A percentile compares a stretch with the other conserved stretches of the same genome.
Evolutionary conservation across 2,888 invertebrate genomes (phyloP).

Genomic region (Macaria notata): DNA sequence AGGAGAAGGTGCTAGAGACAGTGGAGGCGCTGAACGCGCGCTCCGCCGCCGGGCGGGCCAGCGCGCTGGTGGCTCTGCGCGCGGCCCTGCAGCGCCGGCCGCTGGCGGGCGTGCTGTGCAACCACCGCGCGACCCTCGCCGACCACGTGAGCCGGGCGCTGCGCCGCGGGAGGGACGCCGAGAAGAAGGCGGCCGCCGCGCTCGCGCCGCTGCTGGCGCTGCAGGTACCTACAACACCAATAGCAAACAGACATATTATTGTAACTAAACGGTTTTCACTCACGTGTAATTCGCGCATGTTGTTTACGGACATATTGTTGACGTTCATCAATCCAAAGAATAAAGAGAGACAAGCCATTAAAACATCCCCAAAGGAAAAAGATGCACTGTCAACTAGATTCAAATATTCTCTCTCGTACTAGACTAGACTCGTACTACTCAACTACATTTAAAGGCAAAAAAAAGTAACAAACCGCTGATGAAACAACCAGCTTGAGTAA

Average conservation of each 20-base stretch:
- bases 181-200: slow-evolving; percentile 91
- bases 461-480: too few species aligned
- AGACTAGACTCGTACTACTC: too few species aligned
- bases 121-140: slow-evolving; percentile 89
- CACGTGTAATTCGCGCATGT: too few species aligned
- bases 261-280: too few species aligned
- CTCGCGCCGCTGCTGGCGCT: slow-evolving; percentile 91
- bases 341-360: too few species aligned
- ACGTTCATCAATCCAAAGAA: background rate
- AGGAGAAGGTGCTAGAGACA: slow-evolving; percentile 93
- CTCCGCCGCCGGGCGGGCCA: slow-evolving; percentile 90
- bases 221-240: slow-evolving; percentile 82
- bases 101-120: slow-evolving; percentile 88
- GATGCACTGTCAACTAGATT: too few species aligned
- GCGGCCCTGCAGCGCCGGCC: slow-evolving; percentile 90
- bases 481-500: too few species aligned
- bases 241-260: background rate
- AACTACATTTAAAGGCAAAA: too few species aligned
- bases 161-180: slow-evolving; percentile 91
- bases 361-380: too few species aligned
- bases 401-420: too few species aligned
- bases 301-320: slow-evolving; percentile 2
- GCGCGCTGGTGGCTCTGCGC: slow-evolving; percentile 86
- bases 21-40: slow-evolving; percentile 95
- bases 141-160: slow-evolving; percentile 92